Base-by-base conservation (phyloP, 2,888 invertebrate species). In the Ennomos fuscantarius region DNA sequence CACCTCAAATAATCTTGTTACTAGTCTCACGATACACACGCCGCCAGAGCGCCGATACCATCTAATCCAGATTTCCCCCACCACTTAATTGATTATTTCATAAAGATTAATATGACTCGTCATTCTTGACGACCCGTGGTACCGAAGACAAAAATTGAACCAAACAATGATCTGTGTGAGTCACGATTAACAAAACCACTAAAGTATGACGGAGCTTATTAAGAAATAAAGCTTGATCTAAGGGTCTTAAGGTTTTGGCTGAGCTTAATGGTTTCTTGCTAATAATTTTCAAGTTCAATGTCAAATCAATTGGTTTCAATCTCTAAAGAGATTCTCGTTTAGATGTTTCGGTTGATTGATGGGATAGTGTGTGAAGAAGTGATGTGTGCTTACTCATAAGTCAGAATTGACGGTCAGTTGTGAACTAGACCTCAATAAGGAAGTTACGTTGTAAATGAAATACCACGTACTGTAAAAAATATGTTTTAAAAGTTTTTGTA, bases 71-170 rank as follows among this genome's bases (percentile, higher is more conserved):
- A 89, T 90, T 86, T 82, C 80, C 82, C 79, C 82, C 81, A 82
- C 87, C 83, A 81, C 80, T 86, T 87, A 89, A 89, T 89, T 90
- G 89, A 89, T 91, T 89, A 89, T 88, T 89, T 84, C 83, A 81
- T 89, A 86, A 86, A 86, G 87, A 87, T 87, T 87, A 87, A 85
- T 84, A 84, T 78, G 86, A 83, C 83, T 87, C 84, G 85, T 86
- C 89, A 86, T 83, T 85, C 80, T 82, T 84, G 82, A 84, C 82
- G 80, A 79, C 79, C 72, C 71, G 70, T 69, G 75, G 76, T 74
- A 80, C 72, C 69, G 70, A 74, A 78, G 75, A 78, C 73, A 79
- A 81, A 81, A 84, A 78, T 80, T 81, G 74, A 80, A 75, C 78
- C 74, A 82, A 83, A 85, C 82, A 82, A 81, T 82, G 72, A 71